Base-by-base conservation (phyloP, 2,797 vertebrate species). In the Hemibagrus guttatus region DNA sequence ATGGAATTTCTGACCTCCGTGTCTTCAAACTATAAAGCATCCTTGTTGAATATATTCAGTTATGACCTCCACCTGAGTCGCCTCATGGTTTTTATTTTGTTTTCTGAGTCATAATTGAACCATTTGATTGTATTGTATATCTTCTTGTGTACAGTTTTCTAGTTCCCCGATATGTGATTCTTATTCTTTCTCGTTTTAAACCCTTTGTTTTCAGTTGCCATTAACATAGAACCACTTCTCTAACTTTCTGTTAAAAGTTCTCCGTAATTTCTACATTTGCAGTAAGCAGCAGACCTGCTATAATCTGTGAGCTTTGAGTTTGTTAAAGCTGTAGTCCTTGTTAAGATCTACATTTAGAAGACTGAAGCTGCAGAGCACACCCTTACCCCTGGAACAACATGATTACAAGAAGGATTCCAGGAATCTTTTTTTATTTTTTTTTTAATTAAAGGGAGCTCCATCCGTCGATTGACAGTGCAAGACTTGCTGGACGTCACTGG, bases 401-500 rank as follows among this genome's bases (percentile, higher is more conserved):
- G 69, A 80, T 80, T 63, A 66, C 83, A 72, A 58, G 76, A 79
- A 86, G 31, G 31, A 80, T 85, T 39, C 72, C 59, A 84, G 79
- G 71, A 68, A 90, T 71, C 9, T 56, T 49, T 11, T 9, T 81
- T 26, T 61, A 14, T 61, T 26, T 42, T 46, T 46, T 26, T 42
- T 78, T 59, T 23, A 49, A 46, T 61, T n/a, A 8, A n/a, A 64
- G 85, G 66, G 81, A 85, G 58, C 79, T 85, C 75, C 71, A 69
- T 64, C 84, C 46, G 59, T 72, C 35, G 35, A 86, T 72, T 87
- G 87, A 87, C 84, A 90, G 83, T 46, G 59, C 75, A 87, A 84
- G 83, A 81, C 83, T 82, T 81, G 75, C 87, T 87, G 87, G 59
- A 90, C 90, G 76, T 89, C 90, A 90, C 82, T 49, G 71, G 69